Evolutionary conservation across 2,888 invertebrate species (phyloP).

Genomic region (Augochlorella aurata): DNA sequence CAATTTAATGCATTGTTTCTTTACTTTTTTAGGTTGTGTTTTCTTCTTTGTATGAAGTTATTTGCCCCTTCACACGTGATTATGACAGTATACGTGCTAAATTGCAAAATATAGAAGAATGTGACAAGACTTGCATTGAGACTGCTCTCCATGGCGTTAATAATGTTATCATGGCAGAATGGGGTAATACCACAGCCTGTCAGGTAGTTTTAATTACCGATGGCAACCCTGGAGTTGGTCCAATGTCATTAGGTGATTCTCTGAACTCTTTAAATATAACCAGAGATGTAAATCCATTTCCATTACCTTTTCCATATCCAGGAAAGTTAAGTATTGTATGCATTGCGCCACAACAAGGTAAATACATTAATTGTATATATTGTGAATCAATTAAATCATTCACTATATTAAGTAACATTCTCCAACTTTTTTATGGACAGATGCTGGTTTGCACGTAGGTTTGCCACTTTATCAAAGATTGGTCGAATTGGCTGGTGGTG

Average conservation of each 20-base stretch:
- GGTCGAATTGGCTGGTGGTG: conserved; percentile 89
- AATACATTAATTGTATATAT: conserved; percentile 44
- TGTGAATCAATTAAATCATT: background rate
- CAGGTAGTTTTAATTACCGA: conserved; percentile 92
- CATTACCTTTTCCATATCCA: conserved; percentile 91
- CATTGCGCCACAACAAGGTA: conserved; percentile 86
- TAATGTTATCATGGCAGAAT: conserved; percentile 91
- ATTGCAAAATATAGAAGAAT: conserved; percentile 90
- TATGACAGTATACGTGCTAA: conserved; percentile 90
- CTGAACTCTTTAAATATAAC: conserved; percentile 82
- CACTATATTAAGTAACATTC: background rate
- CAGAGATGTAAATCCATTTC: conserved; percentile 83
- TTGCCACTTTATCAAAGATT: conserved; percentile 91
- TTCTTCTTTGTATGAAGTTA: conserved; percentile 84
- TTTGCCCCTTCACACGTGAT: conserved; percentile 94
- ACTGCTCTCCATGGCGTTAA: conserved; percentile 91
- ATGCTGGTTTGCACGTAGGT: conserved; percentile 82
- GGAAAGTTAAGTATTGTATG: conserved; percentile 91
- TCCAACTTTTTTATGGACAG: conserved; percentile 61
- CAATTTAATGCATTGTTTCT: background rate
- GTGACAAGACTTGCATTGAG: conserved; percentile 93
- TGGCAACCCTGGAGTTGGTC: conserved; percentile 88
- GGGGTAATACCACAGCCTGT: conserved; percentile 94
- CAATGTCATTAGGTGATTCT: conserved; percentile 85
- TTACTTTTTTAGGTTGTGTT: conserved; percentile 81